Percentiles rank a stretch among this genome's conserved stretches.
Conservation (phyloP, 2,797 vertebrate species). For the Ambastaia sidthimunki region DNA sequence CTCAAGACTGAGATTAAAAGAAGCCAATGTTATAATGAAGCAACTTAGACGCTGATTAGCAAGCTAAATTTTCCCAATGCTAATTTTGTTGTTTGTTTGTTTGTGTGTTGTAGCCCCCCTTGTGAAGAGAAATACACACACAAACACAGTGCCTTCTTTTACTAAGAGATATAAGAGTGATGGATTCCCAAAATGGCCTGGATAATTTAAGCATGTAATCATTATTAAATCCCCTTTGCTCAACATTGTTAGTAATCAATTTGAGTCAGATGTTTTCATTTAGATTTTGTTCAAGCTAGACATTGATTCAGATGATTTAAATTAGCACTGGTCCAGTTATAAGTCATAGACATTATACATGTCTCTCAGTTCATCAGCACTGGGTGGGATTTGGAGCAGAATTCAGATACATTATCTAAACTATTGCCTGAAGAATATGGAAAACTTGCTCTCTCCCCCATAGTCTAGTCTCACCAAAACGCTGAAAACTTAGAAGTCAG, state of each 20-base stretch:
- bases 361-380: constrained; percentile 66
- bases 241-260: constrained; percentile 78
- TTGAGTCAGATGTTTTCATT: constrained; percentile 84
- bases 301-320: constrained; percentile 82
- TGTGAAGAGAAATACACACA: constrained; percentile 40
- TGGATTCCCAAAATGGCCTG: constrained; percentile 68
- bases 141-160: constrained; percentile 57
- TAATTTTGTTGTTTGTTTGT: constrained; percentile 51
- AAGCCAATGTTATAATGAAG: constrained; percentile 55
- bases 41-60: constrained; percentile 56
- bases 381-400: constrained; percentile 64
- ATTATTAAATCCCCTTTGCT: constrained; percentile 67
- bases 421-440: constrained; percentile 61
- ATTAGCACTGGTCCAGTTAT: constrained; percentile 79
- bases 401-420: constrained; percentile 63
- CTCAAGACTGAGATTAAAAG: constrained; percentile 39
- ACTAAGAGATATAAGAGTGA: constrained; percentile 64
- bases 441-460: constrained; percentile 27
- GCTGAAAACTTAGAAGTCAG: constrained; percentile 72
- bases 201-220: constrained; percentile 73
- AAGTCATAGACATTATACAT: constrained; percentile 76
- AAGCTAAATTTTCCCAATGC: constrained; percentile 39
- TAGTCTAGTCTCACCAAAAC: constrained; percentile 51
- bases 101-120: constrained; percentile 47
- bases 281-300: constrained; percentile 68